Evolutionary conservation across 2,113 vertebrate species (phyloP).

Genomic region (Atrichornis clamosus): DNA sequence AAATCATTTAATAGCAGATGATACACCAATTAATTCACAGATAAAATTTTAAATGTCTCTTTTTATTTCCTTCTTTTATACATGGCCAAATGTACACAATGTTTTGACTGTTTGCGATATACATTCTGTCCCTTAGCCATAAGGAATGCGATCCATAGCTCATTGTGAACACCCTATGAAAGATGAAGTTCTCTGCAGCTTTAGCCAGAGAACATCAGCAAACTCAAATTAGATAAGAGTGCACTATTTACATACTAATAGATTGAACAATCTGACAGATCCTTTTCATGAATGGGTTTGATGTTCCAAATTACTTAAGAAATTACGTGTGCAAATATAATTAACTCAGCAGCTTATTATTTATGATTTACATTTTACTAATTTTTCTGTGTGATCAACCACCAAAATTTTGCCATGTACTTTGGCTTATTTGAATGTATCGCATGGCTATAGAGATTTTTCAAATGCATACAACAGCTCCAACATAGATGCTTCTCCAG

Average conservation of each 20-base stretch:
- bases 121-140: not conserved
- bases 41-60: not conserved
- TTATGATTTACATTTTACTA: not conserved
- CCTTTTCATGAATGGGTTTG: not conserved
- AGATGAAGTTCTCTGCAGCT: not conserved
- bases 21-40: not conserved
- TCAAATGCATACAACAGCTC: not conserved
- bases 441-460: not conserved
- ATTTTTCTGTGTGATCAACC: not conserved
- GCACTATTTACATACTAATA: not conserved
- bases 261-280: fast-evolving
- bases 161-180: not conserved
- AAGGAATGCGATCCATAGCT: not conserved
- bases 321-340: not conserved
- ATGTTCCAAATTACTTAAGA: not conserved
- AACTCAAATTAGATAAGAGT: not conserved
- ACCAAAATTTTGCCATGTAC: not conserved
- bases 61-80: not conserved
- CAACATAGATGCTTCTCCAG: not conserved
- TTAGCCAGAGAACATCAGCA: not conserved
- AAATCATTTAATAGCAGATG: not conserved
- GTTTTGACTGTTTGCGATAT: not conserved
- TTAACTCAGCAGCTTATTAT: not conserved
- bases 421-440: not conserved
- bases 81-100: not conserved